phyloP scores from a whole-genome alignment of 1,140 invertebrate genomes.

The Lordiphosa stackelbergi region DNA sequence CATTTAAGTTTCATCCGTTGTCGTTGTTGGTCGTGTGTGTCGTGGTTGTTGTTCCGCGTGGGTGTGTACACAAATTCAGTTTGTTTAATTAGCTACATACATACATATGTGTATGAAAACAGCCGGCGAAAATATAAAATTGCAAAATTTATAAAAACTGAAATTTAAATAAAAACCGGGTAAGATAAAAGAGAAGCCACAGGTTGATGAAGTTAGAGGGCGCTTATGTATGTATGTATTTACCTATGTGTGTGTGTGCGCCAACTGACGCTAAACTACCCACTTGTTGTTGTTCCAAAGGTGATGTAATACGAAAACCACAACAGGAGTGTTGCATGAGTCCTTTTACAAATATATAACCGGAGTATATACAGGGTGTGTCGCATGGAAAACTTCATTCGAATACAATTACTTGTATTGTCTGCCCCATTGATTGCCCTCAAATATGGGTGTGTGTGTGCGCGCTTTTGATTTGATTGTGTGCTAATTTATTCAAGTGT shows the following conservation, averaged over 20 bases:
- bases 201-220: conserved; percentile 41
- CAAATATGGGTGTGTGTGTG: conserved; percentile 9
- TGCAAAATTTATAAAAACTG: conserved; percentile 4
- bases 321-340: conserved; percentile 7
- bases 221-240: not conserved
- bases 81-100: conserved; percentile 25
- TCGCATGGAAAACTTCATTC: not conserved
- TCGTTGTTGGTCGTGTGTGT: conserved; percentile 45
- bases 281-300: conserved; percentile 21
- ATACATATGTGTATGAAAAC: conserved; percentile 17
- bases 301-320: conserved; percentile 55
- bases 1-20: conserved; percentile 58
- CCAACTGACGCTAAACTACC: conserved; percentile 7
- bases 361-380: conserved; percentile 26
- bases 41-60: conserved; percentile 27
- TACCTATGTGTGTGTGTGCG: not conserved
- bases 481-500: conserved; percentile 41
- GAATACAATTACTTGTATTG: conserved; percentile 19
- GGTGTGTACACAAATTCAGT: conserved; percentile 24
- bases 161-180: conserved; percentile 12
- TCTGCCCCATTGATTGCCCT: conserved; percentile 34
- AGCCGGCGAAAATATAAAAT: conserved; percentile 1
- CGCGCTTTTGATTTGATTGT: conserved; percentile 24
- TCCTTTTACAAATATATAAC: conserved; percentile 46
- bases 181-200: conserved; percentile 38